Evolutionary conservation across 2,797 vertebrate genomes (phyloP).

Genomic region (Mus spretus): DNA sequence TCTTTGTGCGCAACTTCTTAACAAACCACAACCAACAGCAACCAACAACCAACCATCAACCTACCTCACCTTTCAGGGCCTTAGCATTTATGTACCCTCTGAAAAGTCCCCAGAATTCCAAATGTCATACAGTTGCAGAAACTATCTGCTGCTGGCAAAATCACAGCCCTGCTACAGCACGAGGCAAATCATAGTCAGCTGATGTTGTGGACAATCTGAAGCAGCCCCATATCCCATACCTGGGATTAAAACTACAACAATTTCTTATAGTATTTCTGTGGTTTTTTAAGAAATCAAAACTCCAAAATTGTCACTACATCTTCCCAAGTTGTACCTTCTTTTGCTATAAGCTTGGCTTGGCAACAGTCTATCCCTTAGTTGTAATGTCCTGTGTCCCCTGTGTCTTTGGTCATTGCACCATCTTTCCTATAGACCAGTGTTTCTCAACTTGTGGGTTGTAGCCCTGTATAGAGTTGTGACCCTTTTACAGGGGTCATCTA

Average conservation of each 20-base stretch:
- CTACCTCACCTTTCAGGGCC: not conserved
- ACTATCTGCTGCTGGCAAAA: not conserved
- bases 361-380: not conserved
- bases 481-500: not conserved
- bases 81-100: not conserved
- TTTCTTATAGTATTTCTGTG: not conserved
- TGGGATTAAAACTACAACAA: not conserved
- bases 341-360: not conserved
- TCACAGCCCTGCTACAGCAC: not conserved
- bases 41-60: not conserved
- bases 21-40: not conserved
- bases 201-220: not conserved
- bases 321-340: not conserved
- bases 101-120: not conserved
- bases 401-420: not conserved
- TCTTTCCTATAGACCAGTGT: not conserved
- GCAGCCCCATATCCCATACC: not conserved
- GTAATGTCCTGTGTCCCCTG: not conserved
- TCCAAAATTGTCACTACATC: not conserved
- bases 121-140: not conserved
- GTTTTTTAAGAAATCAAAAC: not conserved
- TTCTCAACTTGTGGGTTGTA: not conserved
- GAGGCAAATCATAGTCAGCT: not conserved
- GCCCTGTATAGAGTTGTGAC: not conserved
- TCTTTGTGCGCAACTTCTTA: not conserved